Percentiles rank a stretch among this genome's conserved stretches.
Conservation (phyloP, 1,140 invertebrate species). For the Pemphigus obesinymphae region DNA sequence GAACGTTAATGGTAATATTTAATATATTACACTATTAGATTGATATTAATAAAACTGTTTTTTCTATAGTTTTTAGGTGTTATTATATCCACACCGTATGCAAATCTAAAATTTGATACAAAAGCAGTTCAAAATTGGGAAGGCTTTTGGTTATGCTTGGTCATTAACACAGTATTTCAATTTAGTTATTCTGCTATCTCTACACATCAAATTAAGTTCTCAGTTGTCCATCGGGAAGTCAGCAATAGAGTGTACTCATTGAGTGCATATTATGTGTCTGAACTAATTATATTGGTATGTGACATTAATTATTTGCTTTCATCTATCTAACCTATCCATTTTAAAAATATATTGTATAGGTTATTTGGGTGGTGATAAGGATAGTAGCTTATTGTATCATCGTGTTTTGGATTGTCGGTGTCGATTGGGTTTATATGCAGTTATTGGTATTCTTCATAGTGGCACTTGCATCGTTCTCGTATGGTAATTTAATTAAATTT, state of each 20-base stretch:
- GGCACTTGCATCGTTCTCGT: neutral
- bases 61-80: conserved; percentile 58
- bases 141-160: conserved; percentile 62
- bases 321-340: neutral
- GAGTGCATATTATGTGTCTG: conserved; percentile 64
- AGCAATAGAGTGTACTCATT: conserved; percentile 61
- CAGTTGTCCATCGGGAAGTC: conserved; percentile 62
- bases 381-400: neutral
- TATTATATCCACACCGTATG: conserved; percentile 58
- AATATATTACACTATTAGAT: no score
- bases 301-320: neutral
- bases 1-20: neutral
- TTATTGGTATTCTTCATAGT: neutral
- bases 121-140: conserved; percentile 65
- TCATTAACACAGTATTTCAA: conserved; percentile 66
- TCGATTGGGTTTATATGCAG: neutral
- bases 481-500: conserved; percentile 1
- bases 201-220: conserved; percentile 63
- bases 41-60: no score
- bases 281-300: conserved; percentile 63
- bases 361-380: neutral
- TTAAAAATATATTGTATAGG: neutral
- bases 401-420: conserved; percentile 5
- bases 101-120: conserved; percentile 55
- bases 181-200: conserved; percentile 64